Percentiles rank a stretch among this genome's conserved stretches.
These are phyloP conservation scores for Knipowitschia caucasica DNA, from an alignment of 2,797 vertebrate genomes.

Conservation along the genomic window DNA sequence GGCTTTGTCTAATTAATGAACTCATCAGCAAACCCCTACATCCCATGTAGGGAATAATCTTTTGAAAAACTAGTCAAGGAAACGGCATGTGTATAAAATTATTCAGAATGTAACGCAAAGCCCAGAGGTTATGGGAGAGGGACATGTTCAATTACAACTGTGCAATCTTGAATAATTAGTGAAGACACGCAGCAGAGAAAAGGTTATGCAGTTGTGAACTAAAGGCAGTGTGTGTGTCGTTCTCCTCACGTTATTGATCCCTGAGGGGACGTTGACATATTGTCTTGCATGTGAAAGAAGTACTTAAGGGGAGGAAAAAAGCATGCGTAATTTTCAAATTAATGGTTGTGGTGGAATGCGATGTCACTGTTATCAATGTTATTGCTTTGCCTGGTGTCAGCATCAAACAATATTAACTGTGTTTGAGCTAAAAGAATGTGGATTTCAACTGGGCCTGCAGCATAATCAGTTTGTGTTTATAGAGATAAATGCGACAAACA, in stretches of 20 bases:
- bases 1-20: not conserved
- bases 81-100: not conserved
- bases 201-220: slow-evolving; percentile 11
- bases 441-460: too few species aligned
- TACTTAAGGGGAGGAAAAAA: slow-evolving; percentile 1
- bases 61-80: not conserved
- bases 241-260: slow-evolving; percentile 20
- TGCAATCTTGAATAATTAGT: slow-evolving; percentile 42
- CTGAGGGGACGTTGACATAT: slow-evolving; percentile 27
- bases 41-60: not conserved
- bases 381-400: too few species aligned
- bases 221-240: slow-evolving; percentile 9
- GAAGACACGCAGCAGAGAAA: slow-evolving; percentile 25
- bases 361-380: too few species aligned
- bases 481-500: too few species aligned
- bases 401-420: too few species aligned
- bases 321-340: not conserved
- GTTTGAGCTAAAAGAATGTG: too few species aligned
- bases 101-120: slow-evolving; percentile 6
- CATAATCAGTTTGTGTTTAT: too few species aligned
- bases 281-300: slow-evolving; percentile 15
- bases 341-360: not conserved
- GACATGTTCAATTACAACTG: slow-evolving; percentile 28
- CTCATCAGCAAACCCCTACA: not conserved
- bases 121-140: slow-evolving; percentile 9